phyloP scores from a whole-genome alignment of 2,888 invertebrate genomes.

The Ecliptopera silaceata region DNA sequence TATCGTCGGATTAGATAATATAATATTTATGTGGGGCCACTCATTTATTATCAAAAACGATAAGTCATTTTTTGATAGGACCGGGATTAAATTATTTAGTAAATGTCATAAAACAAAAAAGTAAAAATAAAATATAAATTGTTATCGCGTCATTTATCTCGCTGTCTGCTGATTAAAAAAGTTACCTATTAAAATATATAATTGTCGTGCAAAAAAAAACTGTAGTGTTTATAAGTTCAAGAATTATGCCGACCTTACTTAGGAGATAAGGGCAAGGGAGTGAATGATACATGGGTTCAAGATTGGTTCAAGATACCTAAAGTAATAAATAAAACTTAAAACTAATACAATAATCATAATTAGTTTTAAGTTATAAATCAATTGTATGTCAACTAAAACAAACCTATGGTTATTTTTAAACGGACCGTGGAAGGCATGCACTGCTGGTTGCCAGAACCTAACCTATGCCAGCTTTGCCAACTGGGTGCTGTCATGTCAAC shows the following conservation, averaged over 20 bases:
- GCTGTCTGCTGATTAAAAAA: not conserved
- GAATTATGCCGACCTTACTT: too few species aligned
- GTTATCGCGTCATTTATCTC: not conserved
- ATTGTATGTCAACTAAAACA: constrained; percentile 10
- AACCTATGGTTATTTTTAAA: constrained; percentile 13
- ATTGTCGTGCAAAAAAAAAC: too few species aligned
- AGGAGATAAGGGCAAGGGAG: too few species aligned
- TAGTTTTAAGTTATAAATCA: not conserved
- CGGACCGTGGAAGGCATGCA: constrained; percentile 14
- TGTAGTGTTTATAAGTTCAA: too few species aligned
- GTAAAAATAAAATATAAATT: not conserved
- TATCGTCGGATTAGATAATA: constrained; percentile 22
- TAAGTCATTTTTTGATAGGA: constrained; percentile 2
- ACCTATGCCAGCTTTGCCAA: constrained; percentile 26
- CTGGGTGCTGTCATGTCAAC: constrained; percentile 1
- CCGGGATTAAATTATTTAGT: constrained; percentile 1
- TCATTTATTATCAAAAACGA: constrained; percentile 6
- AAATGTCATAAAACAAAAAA: constrained; percentile 2
- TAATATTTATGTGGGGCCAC: constrained; percentile 17
- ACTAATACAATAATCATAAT: too few species aligned
- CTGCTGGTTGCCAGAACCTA: constrained; percentile 21
- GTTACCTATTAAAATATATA: too few species aligned
- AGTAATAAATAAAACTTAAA: too few species aligned
- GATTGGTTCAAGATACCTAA: too few species aligned
- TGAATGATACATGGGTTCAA: too few species aligned